Base-by-base conservation (phyloP, 1,140 invertebrate genomes). In the Drosophila teissieri region DNA sequence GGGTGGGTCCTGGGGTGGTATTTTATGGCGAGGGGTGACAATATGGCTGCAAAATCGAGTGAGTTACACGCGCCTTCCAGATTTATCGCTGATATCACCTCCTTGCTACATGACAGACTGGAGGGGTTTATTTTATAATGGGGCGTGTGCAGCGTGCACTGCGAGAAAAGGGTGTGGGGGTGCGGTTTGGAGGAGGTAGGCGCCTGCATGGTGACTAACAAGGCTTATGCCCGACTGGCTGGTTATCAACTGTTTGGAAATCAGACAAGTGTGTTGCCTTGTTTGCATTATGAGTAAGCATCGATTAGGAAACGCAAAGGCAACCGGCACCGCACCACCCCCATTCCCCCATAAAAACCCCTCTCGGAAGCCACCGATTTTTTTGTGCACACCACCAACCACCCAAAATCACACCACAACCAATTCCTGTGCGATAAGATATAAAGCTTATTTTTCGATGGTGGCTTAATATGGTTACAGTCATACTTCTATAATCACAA, bases 231-330 rank as follows among this genome's bases (percentile, higher is more conserved):
- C 76, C 64, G 45, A 55, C 52, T 73, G 62, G 31, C 31, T 45
- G 53, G 49, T 88, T 88, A 86, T 86, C 83, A 86, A 64, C 75
- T 88, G 76, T 82, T 79, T 86, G 83, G 75, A 86, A 86, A 86
- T 86, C 83, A 82, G 78, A 86, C 75, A 86, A 86, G 83, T 86
- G 83, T 62, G 83, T 62, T 73, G 76, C 56, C 65, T 76, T 83
- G 75, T 78, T 75, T 78, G 69, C 61, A 60, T 64, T 67, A 81
- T 81, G 78, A 81, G 78, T 81, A 81, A 81, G 57, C 79, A 81
- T 77, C 80, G 78, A 80, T 80, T 80, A 78, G 78, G 60, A 67
- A 81, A 76, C 58, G 44, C 69, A 19, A 19, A 19, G 19, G 19
- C 19, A 19, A 1, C 19, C 19, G 2, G 19, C 1, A 19, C 19